Base-by-base conservation (phyloP, 2,888 invertebrate genomes). In the Hydrotaea diabolus region DNA sequence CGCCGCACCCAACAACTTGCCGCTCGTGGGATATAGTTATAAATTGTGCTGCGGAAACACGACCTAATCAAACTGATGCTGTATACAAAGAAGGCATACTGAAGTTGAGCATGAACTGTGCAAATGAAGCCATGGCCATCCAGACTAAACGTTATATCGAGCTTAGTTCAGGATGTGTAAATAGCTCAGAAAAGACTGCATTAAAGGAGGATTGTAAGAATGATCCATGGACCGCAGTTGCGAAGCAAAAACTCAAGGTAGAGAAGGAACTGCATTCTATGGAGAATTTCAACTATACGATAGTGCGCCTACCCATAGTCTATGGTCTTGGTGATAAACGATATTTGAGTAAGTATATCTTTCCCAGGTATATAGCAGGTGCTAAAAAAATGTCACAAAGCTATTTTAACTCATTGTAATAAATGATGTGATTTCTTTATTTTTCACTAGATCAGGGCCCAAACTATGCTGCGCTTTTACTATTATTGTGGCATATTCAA, bases 31-130 rank as follows among this genome's bases (percentile, higher is more conserved):
- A 96, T 89, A 94, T 95, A 90, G 97, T 97, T 66, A 95, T 97
- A 83, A 98, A 98, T 93, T 96, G 98, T 91, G 98, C 98, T 0
- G 97, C 96, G 1, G 98, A 98, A 93, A 98, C 98, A 3, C 96
- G 97, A 91, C 94, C 95, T 78, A 96, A 97, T 17, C 97, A 98
- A 93, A 96, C 96, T 13, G 97, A 98, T 91, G 96, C 97, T 2
- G 97, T 98, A 21, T 98, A 98, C 92, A 95, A 95, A 88, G 98
- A 98, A 92, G 98, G 98, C 15, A 96, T 98, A 86, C 94, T 95
- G 82, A 96, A 96, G 87, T 93, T 98, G 49, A 97, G 97, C 91
- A 89, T 95, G 53, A 97, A 97, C 90, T 97, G 97, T 92, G 97
- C 97, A 13, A 94, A 94, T 85, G 94, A 96, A 91, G 96, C 97